These are phyloP conservation scores for Subacronicta megacephala DNA, from an alignment of 2,888 invertebrate species.

Conservation along the genomic window DNA sequence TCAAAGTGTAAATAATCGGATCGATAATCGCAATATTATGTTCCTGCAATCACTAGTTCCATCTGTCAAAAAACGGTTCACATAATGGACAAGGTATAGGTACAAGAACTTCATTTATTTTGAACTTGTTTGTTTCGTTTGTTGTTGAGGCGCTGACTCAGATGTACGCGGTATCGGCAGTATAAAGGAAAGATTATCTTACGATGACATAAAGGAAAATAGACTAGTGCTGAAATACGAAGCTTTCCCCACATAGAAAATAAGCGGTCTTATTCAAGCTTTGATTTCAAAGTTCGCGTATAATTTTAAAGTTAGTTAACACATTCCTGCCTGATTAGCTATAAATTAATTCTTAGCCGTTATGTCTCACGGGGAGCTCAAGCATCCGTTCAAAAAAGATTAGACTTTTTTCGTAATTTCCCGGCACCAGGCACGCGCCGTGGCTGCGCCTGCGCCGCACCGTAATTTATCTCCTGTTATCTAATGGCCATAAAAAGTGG, in stretches of 20 bases:
- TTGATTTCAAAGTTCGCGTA: too few relatives aligned
- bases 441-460: constrained; percentile 56
- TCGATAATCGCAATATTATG: too few relatives aligned
- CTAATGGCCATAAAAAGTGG: constrained; percentile 76
- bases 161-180: constrained; percentile 4
- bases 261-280: neutral
- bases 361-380: constrained; percentile 34
- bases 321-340: constrained; percentile 37
- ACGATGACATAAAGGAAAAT: constrained; percentile 25
- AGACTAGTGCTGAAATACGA: constrained; percentile 18
- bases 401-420: constrained; percentile 54
- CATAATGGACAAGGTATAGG: too few relatives aligned
- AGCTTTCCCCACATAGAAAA: constrained; percentile 5
- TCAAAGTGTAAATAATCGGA: too few relatives aligned
- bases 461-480: constrained; percentile 74
- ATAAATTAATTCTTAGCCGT: constrained; percentile 36
- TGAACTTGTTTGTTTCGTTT: constrained; percentile 25
- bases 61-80: too few relatives aligned
- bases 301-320: constrained; percentile 10
- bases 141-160: constrained; percentile 13
- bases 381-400: constrained; percentile 51
- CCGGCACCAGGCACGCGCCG: constrained; percentile 34
- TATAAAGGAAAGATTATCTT: constrained; percentile 31
- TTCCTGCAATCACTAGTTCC: too few relatives aligned
- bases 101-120: constrained; percentile 29